These are phyloP conservation scores for Leptura quadrifasciata DNA, from an alignment of 2,888 invertebrate species.

Conservation along the genomic window DNA sequence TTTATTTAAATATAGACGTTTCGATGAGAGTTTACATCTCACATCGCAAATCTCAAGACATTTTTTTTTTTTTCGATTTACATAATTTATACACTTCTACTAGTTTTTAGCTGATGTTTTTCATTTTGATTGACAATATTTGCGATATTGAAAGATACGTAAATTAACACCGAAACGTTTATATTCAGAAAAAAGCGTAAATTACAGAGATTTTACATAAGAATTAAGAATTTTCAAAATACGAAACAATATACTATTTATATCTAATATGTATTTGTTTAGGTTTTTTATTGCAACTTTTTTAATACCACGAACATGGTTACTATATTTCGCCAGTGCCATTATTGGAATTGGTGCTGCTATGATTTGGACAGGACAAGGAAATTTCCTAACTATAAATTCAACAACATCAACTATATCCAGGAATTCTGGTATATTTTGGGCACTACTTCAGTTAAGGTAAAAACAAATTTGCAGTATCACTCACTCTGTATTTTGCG, in stretches of 20 bases:
- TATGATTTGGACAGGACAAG: constrained; percentile 97
- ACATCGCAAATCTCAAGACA: too few species aligned
- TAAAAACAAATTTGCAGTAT: constrained; percentile 69
- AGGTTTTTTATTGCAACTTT: constrained; percentile 94
- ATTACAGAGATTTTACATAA: neutral
- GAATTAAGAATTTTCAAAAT: neutral
- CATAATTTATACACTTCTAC: too few species aligned
- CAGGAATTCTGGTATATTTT: constrained; percentile 96
- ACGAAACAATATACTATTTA: too few species aligned
- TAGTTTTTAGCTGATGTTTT: too few species aligned
- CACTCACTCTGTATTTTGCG: too few species aligned
- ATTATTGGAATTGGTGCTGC: constrained; percentile 94
- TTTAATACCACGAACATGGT: constrained; percentile 87
- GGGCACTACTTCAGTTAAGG: constrained; percentile 97
- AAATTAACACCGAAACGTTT: too few species aligned
- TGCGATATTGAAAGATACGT: too few species aligned
- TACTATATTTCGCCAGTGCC: constrained; percentile 90
- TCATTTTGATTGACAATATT: too few species aligned
- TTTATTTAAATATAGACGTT: too few species aligned
- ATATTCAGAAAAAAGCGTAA: too few species aligned
- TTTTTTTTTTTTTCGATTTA: too few species aligned
- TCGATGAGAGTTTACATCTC: too few species aligned
- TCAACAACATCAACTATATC: constrained; percentile 92
- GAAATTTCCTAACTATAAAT: constrained; percentile 92
- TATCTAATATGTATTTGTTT: constrained; percentile 67